Evolutionary conservation across 2,888 invertebrate species (phyloP).

Genomic region (Hecatera dysodea): DNA sequence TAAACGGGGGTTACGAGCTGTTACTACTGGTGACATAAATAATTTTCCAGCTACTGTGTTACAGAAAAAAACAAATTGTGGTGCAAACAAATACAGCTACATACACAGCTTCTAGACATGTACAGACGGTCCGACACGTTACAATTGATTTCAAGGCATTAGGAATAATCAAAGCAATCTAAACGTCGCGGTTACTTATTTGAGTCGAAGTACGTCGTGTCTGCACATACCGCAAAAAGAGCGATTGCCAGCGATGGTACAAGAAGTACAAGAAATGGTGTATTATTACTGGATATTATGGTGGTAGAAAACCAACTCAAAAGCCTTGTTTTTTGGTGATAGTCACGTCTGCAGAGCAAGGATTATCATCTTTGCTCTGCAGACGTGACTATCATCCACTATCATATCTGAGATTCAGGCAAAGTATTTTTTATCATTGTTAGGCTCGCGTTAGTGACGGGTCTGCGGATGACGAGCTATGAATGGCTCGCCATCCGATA

Average conservation of each 20-base stretch:
- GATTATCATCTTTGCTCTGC: no score
- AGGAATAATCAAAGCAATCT: conserved; percentile 31
- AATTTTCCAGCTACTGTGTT: not conserved
- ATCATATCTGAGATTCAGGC: no score
- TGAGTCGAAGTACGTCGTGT: not conserved
- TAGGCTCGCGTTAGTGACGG: no score
- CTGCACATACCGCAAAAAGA: not conserved
- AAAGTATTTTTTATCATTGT: no score
- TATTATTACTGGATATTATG: not conserved
- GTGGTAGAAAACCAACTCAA: no score
- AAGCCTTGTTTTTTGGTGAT: no score
- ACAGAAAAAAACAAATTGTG: no score
- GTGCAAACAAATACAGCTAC: not conserved
- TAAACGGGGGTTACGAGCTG: not conserved
- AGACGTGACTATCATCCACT: no score
- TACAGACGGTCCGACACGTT: conserved; percentile 6
- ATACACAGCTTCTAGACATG: not conserved
- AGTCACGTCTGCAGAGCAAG: no score
- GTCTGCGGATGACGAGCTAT: no score
- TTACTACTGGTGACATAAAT: not conserved
- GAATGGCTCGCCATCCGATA: no score
- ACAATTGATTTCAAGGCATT: conserved; percentile 52
- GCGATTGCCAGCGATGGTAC: not conserved
- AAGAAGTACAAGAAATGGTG: not conserved
- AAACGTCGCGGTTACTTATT: conserved; percentile 20